These are phyloP conservation scores for Stenchaetothrips biformis DNA, from an alignment of 2,888 invertebrate genomes.

Conservation along the genomic window DNA sequence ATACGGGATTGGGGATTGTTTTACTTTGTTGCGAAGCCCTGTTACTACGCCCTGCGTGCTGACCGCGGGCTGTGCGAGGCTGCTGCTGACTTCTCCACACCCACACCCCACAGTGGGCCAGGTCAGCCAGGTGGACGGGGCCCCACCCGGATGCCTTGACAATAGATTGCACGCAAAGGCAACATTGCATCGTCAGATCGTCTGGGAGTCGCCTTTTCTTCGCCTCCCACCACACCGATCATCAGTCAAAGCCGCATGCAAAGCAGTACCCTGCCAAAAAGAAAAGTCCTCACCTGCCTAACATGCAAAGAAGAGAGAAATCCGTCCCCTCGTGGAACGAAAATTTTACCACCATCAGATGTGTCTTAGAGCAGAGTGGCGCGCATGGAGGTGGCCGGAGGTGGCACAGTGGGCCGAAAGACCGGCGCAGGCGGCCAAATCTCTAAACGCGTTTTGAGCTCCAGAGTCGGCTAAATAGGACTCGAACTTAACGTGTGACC, in stretches of 20 bases:
- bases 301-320: background rate
- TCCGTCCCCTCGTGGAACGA: too few relatives aligned
- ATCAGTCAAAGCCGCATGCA: conserved; percentile 20
- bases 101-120: background rate
- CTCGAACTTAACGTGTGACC: too few relatives aligned
- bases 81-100: background rate
- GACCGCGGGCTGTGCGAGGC: too few relatives aligned
- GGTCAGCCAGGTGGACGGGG: background rate
- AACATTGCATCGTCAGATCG: conserved; percentile 11
- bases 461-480: too few relatives aligned
- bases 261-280: background rate
- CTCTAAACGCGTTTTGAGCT: too few relatives aligned
- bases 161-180: background rate
- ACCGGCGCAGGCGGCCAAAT: too few relatives aligned
- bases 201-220: background rate
- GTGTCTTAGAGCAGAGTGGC: too few relatives aligned
- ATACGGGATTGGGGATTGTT: background rate
- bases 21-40: background rate
- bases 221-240: background rate
- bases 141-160: background rate
- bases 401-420: background rate
- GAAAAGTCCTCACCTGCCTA: background rate
- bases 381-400: background rate
- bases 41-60: too few relatives aligned
- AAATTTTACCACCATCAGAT: too few relatives aligned